Conservation (phyloP, 2,797 vertebrate species). For the Channallabes apus region DNA sequence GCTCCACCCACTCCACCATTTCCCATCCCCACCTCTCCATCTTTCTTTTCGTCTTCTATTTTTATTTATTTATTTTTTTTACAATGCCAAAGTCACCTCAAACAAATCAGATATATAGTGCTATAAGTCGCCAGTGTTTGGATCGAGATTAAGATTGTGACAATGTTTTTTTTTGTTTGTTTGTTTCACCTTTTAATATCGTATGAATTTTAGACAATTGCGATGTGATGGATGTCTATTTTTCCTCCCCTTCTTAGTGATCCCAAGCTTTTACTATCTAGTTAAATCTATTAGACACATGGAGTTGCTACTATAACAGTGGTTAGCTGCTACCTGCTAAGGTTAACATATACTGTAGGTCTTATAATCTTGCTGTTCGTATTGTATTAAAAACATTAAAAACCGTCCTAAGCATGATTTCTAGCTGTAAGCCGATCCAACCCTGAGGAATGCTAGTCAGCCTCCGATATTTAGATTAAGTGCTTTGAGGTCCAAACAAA, state of each 20-base stretch:
- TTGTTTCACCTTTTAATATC: not conserved
- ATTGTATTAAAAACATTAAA: not conserved
- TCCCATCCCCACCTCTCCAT: constrained; percentile 23
- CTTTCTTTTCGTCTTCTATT: constrained; percentile 21
- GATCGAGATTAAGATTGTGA: not conserved
- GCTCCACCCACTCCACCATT: constrained; percentile 57
- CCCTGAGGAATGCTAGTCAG: not conserved
- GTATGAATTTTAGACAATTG: not conserved
- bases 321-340: not conserved
- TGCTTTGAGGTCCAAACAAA: constrained; percentile 7
- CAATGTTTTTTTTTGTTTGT: not conserved
- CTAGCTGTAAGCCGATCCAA: not conserved
- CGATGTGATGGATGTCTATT: not conserved
- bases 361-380: not conserved
- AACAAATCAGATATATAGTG: not conserved
- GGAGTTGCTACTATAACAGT: not conserved
- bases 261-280: not conserved
- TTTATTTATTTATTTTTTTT: not conserved
- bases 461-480: not conserved
- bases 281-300: not conserved
- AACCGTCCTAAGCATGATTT: not conserved
- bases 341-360: not conserved
- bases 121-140: not conserved
- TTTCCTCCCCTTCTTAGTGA: not conserved
- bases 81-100: not conserved